A percentile compares a stretch with the other conserved stretches of the same genome.
These are phyloP conservation scores for Zygogramma bicolorata DNA, from an alignment of 2,888 invertebrate species.

Conservation along the genomic window DNA sequence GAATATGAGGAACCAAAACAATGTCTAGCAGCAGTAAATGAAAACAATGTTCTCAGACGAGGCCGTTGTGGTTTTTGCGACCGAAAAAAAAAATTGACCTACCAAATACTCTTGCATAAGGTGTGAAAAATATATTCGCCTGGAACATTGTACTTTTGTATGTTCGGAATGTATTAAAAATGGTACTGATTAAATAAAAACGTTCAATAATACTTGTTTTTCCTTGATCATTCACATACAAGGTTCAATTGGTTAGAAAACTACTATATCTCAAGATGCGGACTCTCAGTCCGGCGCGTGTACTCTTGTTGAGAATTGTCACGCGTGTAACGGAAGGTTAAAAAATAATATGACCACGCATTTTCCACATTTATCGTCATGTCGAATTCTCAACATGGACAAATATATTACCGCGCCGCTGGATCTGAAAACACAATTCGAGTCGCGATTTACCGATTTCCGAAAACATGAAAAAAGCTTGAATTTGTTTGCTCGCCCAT, in stretches of 20 bases:
- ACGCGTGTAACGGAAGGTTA: not conserved
- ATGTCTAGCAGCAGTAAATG: not conserved
- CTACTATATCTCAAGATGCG: not conserved
- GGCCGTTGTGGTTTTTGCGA: slow-evolving; percentile 6
- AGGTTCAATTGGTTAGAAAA: too few species aligned
- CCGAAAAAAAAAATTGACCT: slow-evolving; percentile 15
- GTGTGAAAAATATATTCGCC: slow-evolving; percentile 15
- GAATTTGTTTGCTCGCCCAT: too few species aligned
- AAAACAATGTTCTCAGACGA: slow-evolving; percentile 3
- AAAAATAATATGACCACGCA: too few species aligned
- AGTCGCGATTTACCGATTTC: too few species aligned
- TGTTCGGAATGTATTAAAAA: slow-evolving; percentile 7
- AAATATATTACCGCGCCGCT: too few species aligned
- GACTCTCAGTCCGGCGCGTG: slow-evolving; percentile 2
- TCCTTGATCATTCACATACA: too few species aligned
- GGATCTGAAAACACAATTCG: too few species aligned
- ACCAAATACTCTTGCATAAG: slow-evolving; percentile 9
- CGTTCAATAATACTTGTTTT: too few species aligned
- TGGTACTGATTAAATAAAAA: slow-evolving; percentile 14
- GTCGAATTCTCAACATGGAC: too few species aligned
- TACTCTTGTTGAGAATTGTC: not conserved
- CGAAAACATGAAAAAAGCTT: too few species aligned
- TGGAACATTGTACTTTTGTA: slow-evolving; percentile 13
- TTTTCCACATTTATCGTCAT: too few species aligned
- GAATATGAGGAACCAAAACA: slow-evolving; percentile 10